Conservation (phyloP, 2,888 invertebrate genomes). For the Leptinotarsa peninsularis region DNA sequence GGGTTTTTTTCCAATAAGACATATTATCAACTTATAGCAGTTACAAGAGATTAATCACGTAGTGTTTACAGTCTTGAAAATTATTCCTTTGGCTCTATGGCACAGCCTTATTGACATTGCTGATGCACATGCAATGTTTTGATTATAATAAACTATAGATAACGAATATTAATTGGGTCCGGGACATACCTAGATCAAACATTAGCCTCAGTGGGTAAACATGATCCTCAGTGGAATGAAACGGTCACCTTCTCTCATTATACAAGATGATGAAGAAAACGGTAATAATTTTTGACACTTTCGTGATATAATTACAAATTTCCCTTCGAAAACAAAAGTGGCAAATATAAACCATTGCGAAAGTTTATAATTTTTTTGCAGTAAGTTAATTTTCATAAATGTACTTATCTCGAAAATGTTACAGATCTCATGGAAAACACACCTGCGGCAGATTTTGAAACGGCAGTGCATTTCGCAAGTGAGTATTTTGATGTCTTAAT, state of each 20-base stretch:
- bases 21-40: neutral
- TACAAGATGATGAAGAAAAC: constrained; percentile 12
- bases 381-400: neutral
- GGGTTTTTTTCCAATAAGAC: neutral
- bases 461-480: constrained; percentile 72
- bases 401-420: constrained; percentile 63
- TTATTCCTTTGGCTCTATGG: neutral
- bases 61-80: neutral
- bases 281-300: neutral
- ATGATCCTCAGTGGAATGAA: neutral
- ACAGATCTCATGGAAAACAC: constrained; percentile 68
- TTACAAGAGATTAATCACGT: neutral
- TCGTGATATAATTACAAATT: neutral
- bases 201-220: neutral
- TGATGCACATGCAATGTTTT: neutral
- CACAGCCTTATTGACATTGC: neutral
- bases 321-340: neutral
- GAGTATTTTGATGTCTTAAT: constrained; percentile 51
- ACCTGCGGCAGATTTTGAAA: constrained; percentile 73
- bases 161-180: neutral
- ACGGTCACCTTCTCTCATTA: constrained; percentile 9
- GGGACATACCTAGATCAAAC: neutral
- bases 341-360: neutral
- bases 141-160: constrained; percentile 7
- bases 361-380: neutral